Base-by-base conservation (phyloP, 2,113 vertebrate genomes). In the Platichthys flesus region DNA sequence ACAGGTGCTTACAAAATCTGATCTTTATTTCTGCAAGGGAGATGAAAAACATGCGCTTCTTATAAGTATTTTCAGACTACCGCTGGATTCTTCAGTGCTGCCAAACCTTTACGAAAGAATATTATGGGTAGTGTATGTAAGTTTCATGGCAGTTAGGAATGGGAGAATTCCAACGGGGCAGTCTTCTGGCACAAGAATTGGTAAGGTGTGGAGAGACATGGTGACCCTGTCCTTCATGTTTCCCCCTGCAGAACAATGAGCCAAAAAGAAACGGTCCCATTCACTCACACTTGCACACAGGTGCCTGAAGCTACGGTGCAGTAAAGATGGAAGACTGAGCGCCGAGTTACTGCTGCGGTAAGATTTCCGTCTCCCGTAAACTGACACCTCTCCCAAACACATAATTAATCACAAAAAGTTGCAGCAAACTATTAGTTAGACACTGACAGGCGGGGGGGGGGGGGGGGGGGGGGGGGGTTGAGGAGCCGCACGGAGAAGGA, bases 361-460 rank as follows among this genome's bases (percentile, higher is more conserved):
- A 7, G 16, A 86, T 80, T 75, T 81, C 63, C 75, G 56, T 79
- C 69, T 82, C 70, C 28, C 62, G 64, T 64, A 86, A 87, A 84
- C 68, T 82, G 85, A 90, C 81, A 84, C 74, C 81, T 86, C 80
- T 83, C 62, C 74, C 83, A 82, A 91, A 86, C 81, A 81, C 57
- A 70, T 87, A 90, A 92, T 92, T 89, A 89, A 91, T 91, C 78
- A 84, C 84, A 76, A 71, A 83, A 86, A 89, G 69, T 85, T 88
- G 79, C 70, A 79, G 71, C 61, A 81, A 85, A 88, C 87, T 81
- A 87, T 85, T 84, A 84, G 73, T 85, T 78, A 82, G 77, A 79
- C 59, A 9, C 82, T 78, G 85, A 82, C 76, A 89, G 74, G 74
- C 75, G 20, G 62, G 61, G 59, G 23, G 23, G 23, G 23, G 23